phyloP scores from a whole-genome alignment of 2,797 vertebrate species.

The Danio aesculapii region DNA sequence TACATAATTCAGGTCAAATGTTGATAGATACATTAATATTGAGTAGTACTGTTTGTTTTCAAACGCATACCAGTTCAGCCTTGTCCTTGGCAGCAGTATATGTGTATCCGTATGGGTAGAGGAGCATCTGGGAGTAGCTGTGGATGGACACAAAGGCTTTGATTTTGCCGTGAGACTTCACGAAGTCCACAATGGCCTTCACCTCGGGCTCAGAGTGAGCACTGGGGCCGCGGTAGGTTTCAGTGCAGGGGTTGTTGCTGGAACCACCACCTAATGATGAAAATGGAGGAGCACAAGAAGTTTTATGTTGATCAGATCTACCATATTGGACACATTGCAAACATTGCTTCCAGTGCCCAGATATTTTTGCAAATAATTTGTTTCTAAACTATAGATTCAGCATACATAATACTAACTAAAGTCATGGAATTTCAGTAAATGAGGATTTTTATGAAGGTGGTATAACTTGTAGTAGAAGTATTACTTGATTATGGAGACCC shows the following conservation, averaged over 20 bases:
- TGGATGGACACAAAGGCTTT: constrained; percentile 96
- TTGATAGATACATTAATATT: too few species aligned
- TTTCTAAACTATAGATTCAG: too few species aligned
- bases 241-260: constrained; percentile 84
- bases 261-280: constrained; percentile 78
- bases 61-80: constrained; percentile 84
- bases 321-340: too few species aligned
- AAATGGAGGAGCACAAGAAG: constrained; percentile 12
- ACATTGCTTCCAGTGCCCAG: too few species aligned
- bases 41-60: background rate
- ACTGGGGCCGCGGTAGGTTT: constrained; percentile 83
- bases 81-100: constrained; percentile 63
- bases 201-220: constrained; percentile 91
- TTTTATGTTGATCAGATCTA: background rate
- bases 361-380: too few species aligned
- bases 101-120: constrained; percentile 93
- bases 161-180: constrained; percentile 84
- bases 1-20: background rate
- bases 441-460: too few species aligned
- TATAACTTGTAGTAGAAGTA: too few species aligned
- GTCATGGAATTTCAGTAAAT: too few species aligned
- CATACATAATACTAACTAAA: too few species aligned
- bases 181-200: constrained; percentile 92
- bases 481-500: too few species aligned
- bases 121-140: constrained; percentile 93